Base-by-base conservation (phyloP, 2,113 vertebrate species). In the Megaceryle maxima region DNA sequence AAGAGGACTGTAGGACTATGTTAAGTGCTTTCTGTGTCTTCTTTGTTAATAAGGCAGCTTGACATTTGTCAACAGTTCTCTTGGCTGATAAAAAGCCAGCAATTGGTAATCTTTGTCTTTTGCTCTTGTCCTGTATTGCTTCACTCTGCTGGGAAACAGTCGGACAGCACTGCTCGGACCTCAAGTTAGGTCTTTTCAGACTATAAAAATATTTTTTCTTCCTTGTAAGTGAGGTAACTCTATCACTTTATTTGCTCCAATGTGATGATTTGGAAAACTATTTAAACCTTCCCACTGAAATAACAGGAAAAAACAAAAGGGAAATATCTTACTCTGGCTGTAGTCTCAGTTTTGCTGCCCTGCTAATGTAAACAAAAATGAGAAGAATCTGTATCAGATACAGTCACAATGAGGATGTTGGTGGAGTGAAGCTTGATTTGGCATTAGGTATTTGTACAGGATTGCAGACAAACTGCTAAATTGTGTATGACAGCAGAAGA, bases 401-500 rank as follows among this genome's bases (percentile, higher is more conserved):
- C 2, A 83, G 13, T 48, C 21, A 29, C 56, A 70, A 20, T 20
- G 31, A 93, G 41, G 62, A n/a, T 76, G 62, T 41, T 67, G 31
- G 18, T 75, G 21, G 31, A 87, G 60, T 82, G 79, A 88, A 95
- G 60, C 55, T 55, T 59, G 50, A 89, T 69, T 86, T 57, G 63
- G 25, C 16, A 21, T 28, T 82, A 84, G 67, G 37, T 16, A 68
- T 79, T 80, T 76, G 50, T 86, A 76, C 41, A 28, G 57, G 80
- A 68, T n/a, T 79, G 28, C 22, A 53, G 31, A 39, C 83, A 96
- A 89, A 83, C 35, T 83, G 55, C 63, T 85, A 84, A 96, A 85
- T 60, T 60, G 19, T 87, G 37, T 26, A 72, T 91, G 70, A n/a
- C 8, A 46, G 76, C 70, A 68, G 74, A 44, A 44, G 43, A 94